Evolutionary conservation across 2,888 invertebrate genomes (phyloP).

Genomic region (Rotaria sp.): DNA sequence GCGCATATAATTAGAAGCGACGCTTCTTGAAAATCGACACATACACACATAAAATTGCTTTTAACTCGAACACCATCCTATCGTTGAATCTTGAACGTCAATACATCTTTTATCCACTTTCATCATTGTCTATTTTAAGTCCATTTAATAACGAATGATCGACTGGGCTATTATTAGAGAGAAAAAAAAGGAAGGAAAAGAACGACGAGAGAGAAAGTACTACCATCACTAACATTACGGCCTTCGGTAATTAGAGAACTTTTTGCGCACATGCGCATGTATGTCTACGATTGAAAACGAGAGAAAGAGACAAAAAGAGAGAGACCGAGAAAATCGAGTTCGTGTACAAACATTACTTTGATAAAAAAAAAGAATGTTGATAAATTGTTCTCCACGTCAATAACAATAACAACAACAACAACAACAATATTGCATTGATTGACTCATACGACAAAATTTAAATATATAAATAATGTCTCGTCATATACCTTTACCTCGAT

Average conservation of each 20-base stretch:
- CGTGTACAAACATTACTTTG: background rate
- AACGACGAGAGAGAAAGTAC: background rate
- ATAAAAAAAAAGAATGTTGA: constrained; percentile 4
- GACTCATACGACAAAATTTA: no score
- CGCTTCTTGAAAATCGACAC: background rate
- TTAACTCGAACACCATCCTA: background rate
- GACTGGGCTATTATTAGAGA: background rate
- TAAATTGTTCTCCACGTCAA: constrained; percentile 4
- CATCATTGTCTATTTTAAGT: background rate
- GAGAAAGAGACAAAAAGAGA: background rate
- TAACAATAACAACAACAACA: no score
- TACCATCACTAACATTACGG: background rate
- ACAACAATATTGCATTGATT: no score
- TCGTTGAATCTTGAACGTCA: background rate
- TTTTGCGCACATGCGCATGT: constrained; percentile 3
- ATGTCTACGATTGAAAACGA: background rate
- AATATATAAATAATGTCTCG: background rate
- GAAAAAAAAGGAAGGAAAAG: background rate
- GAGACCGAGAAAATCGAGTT: background rate
- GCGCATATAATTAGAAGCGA: constrained; percentile 8
- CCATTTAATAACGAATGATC: background rate
- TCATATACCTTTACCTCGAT: background rate
- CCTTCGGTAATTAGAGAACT: background rate
- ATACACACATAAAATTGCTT: background rate
- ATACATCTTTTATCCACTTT: background rate